Percentiles rank a stretch among this genome's conserved stretches.
Evolutionary conservation across 2,113 vertebrate species (phyloP).

Genomic region (Furnarius figulus): DNA sequence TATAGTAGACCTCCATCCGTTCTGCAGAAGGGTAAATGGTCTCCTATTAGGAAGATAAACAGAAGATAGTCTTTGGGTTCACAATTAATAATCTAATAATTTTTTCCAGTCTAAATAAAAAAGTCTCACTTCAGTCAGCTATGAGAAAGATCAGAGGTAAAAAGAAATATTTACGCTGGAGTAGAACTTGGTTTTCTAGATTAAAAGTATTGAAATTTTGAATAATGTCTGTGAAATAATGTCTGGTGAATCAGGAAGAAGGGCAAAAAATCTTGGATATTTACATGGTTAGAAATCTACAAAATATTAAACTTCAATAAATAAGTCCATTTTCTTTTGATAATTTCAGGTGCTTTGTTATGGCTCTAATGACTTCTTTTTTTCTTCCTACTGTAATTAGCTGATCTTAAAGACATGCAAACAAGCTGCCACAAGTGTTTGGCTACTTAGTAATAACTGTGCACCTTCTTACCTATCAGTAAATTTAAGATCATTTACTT

Average conservation of each 20-base stretch:
- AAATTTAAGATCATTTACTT: constrained; percentile 58
- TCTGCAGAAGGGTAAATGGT: not conserved
- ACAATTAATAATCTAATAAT: not conserved
- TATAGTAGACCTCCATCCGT: not conserved
- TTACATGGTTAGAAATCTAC: not conserved
- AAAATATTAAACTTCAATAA: constrained; percentile 7
- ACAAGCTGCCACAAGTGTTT: constrained; percentile 57
- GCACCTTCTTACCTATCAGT: constrained; percentile 38
- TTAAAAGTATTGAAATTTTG: not conserved
- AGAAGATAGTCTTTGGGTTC: not conserved
- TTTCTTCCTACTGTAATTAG: not conserved
- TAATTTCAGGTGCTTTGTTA: constrained; percentile 34
- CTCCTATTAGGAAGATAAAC: not conserved
- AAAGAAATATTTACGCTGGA: not conserved
- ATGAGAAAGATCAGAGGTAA: not conserved
- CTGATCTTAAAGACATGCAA: constrained; percentile 17
- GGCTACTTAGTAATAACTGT: constrained; percentile 50
- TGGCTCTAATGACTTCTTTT: not conserved
- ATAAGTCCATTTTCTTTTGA: constrained; percentile 15
- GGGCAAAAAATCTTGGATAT: not conserved
- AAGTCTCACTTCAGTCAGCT: not conserved
- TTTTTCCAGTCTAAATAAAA: not conserved
- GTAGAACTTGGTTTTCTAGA: not conserved
- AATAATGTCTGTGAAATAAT: not conserved
- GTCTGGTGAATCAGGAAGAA: not conserved